Percentiles rank a stretch among this genome's conserved stretches.
phyloP scores from a whole-genome alignment of 2,888 invertebrate species.

The Crioceris asparagi region DNA sequence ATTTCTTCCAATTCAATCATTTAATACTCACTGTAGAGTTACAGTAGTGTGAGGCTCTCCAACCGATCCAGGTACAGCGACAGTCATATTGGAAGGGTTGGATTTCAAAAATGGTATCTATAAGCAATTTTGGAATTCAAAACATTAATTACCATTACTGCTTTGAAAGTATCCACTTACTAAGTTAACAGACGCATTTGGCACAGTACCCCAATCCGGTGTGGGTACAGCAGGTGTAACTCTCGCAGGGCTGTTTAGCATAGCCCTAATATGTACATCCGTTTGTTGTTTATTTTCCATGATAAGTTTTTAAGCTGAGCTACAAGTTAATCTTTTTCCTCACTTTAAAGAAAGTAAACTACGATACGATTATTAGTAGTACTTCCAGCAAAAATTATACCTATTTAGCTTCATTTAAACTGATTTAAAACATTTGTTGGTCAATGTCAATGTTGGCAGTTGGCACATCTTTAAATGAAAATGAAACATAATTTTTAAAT shows the following conservation, averaged over 20 bases:
- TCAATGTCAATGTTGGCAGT: too few species aligned
- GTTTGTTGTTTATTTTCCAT: constrained; percentile 16
- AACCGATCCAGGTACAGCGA: constrained; percentile 31
- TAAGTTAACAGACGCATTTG: constrained; percentile 4
- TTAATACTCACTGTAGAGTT: constrained; percentile 32
- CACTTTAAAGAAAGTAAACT: too few species aligned
- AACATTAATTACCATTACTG: not conserved
- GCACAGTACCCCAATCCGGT: constrained; percentile 33
- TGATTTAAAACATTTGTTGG: too few species aligned
- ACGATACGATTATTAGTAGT: too few species aligned
- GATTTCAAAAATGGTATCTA: constrained; percentile 11
- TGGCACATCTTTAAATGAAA: too few species aligned
- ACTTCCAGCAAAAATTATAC: too few species aligned
- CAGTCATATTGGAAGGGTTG: constrained; percentile 25
- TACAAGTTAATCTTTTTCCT: too few species aligned
- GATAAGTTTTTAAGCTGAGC: constrained; percentile 3
- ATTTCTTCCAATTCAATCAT: too few species aligned
- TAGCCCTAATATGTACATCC: constrained; percentile 33
- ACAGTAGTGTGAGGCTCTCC: constrained; percentile 47
- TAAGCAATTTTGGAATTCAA: constrained; percentile 1
- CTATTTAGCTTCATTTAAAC: too few species aligned
- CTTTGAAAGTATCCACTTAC: not conserved
- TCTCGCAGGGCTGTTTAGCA: constrained; percentile 35
- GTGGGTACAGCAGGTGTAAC: constrained; percentile 36
- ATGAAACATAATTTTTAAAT: too few species aligned